Base-by-base conservation (phyloP, 2,888 invertebrate species). In the Ophioninae sp. region DNA sequence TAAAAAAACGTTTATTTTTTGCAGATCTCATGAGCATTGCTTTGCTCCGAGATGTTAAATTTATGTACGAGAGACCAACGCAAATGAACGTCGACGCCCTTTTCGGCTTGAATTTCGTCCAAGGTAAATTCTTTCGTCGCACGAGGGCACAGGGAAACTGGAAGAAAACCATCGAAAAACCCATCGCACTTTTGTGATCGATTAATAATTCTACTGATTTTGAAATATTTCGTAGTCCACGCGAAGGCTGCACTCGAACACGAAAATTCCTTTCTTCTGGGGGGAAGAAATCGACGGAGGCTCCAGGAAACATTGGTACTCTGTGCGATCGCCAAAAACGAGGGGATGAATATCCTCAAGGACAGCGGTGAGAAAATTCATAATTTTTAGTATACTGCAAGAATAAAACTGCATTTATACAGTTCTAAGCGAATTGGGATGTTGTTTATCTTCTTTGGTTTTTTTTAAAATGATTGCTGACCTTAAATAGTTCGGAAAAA, bases 1-100 rank as follows among this genome's bases (percentile, higher is more conserved):
- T 10, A 8, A 30, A 23, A 20, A 30, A 61, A n/a, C 61, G 10
- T 63, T 41, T 44, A 56, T 71, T 13, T 0, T 79, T 10, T 8
- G n/a, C 44, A 84, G 84, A 84, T 51, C 67, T 65, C 44, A 71
- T 83, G 41, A 61, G 74, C 1, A 6, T 76, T 7, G 85, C 87
- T 2, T 78, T 93, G 7, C 79, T 88, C 30, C 89, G 87, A 61
- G 88, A 89, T 63, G 78, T 93, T 0, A 82, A 88, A 75, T 93
- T 91, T 56, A 88, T 93, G 85, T 78, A 86, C 13, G 86, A 86
- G n/a, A 91, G 91, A 83, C 85, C 90, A 6, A 79, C 87, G 0
- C 89, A 92, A 78, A 89, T 93, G 89, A 93, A 93, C 86, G 78
- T 91, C 2, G 93, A 93, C 83, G 90, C 90, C 7, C 86, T 90